phyloP scores from a whole-genome alignment of 2,113 vertebrate species.

The Romanogobio albipinnatus region DNA sequence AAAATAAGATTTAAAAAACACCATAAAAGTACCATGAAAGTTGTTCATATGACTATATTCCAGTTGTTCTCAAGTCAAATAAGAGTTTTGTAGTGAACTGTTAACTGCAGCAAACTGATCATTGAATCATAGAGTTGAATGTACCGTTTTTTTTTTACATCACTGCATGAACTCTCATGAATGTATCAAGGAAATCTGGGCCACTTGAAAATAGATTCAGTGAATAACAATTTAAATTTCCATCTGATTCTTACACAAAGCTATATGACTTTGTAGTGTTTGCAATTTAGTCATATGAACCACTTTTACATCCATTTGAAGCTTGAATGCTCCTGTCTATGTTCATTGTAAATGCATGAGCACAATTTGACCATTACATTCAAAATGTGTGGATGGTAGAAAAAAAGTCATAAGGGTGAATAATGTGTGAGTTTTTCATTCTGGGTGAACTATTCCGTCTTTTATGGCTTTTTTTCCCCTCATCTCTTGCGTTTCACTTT shows the following conservation, averaged over 20 bases:
- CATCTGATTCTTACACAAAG: neutral
- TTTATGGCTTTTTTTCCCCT: neutral
- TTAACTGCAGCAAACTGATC: neutral
- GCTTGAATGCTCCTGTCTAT: neutral
- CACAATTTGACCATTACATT: neutral
- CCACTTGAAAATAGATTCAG: neutral
- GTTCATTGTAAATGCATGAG: neutral
- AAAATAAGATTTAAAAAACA: neutral
- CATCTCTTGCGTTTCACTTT: slow-evolving; percentile 17
- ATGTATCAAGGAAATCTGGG: too few species aligned
- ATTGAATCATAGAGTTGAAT: neutral
- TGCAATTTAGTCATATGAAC: neutral
- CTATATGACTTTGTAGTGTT: neutral
- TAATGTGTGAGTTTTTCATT: neutral
- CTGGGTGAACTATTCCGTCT: neutral
- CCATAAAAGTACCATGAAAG: neutral
- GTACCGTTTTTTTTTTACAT: neutral
- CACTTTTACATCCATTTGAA: neutral
- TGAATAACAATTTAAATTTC: neutral
- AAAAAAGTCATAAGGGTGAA: neutral
- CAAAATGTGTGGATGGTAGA: neutral
- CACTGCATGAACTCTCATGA: too few species aligned
- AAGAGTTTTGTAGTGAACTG: neutral
- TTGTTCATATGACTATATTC: neutral
- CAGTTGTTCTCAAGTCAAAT: neutral